Conservation (phyloP, 37 sponge, comb jelly and placozoan genomes). For the Spongilla lacustris region DNA sequence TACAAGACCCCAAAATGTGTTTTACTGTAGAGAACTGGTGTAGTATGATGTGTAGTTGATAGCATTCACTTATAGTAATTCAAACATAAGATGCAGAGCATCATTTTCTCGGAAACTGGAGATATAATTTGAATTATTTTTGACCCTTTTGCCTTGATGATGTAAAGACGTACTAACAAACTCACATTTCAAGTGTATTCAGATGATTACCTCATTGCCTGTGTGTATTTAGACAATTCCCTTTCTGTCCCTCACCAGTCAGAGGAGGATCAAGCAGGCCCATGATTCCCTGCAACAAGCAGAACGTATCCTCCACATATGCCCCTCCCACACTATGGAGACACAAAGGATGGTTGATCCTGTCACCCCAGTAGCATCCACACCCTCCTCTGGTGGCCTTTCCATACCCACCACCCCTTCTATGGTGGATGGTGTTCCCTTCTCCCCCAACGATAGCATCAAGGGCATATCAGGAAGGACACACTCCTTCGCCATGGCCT, state of each 20-base stretch:
- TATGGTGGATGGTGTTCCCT: not conserved
- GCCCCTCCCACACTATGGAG: not conserved
- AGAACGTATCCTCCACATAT: not conserved
- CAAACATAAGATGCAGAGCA: too few species aligned
- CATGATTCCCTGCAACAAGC: not conserved
- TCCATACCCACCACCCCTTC: not conserved
- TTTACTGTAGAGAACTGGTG: too few species aligned
- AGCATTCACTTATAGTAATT: too few species aligned
- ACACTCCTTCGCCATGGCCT: not conserved
- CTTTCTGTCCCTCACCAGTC: not conserved
- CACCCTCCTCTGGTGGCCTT: not conserved
- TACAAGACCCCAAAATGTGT: too few species aligned
- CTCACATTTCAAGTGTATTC: too few species aligned
- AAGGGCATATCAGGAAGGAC: not conserved
- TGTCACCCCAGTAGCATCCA: not conserved
- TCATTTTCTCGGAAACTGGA: too few species aligned
- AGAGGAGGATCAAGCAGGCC: not conserved
- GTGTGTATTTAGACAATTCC: not conserved
- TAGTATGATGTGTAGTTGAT: too few species aligned
- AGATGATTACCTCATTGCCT: too few species aligned
- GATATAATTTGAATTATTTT: too few species aligned
- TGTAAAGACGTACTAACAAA: too few species aligned
- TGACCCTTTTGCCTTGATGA: too few species aligned
- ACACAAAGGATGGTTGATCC: not conserved
- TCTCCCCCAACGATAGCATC: not conserved